Conservation (phyloP, 2,888 invertebrate species). For the Hypolimnas misippus region DNA sequence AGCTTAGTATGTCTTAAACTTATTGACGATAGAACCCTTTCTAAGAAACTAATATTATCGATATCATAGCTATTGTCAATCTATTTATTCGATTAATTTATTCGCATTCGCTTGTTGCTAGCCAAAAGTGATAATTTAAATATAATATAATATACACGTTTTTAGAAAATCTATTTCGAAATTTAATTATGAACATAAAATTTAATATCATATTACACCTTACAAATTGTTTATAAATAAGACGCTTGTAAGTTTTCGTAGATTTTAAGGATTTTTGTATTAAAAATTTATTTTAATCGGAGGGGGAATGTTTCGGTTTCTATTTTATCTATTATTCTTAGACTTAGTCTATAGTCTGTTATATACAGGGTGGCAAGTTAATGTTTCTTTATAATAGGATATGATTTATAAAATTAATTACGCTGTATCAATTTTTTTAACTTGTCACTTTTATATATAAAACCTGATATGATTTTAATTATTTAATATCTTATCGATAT, state of each 20-base stretch:
- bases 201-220: background rate
- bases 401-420: constrained; percentile 6
- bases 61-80: background rate
- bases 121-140: background rate
- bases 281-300: background rate
- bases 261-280: constrained; percentile 8
- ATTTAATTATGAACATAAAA: no score
- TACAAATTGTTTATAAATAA: background rate
- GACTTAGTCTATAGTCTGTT: constrained; percentile 1
- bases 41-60: background rate
- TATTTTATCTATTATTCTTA: background rate
- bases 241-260: constrained; percentile 5
- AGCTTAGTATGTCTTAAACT: no score
- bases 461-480: background rate
- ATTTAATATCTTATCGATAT: background rate
- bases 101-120: background rate
- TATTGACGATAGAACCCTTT: no score
- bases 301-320: background rate
- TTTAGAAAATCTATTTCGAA: background rate
- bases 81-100: background rate
- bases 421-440: background rate
- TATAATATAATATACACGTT: no score
- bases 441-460: background rate
- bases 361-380: background rate
- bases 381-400: background rate